Evolutionary conservation across 2,888 invertebrate genomes (phyloP), one percentile per base, ranked within the genome.

Genomic region (Macropis europaea): DNA sequence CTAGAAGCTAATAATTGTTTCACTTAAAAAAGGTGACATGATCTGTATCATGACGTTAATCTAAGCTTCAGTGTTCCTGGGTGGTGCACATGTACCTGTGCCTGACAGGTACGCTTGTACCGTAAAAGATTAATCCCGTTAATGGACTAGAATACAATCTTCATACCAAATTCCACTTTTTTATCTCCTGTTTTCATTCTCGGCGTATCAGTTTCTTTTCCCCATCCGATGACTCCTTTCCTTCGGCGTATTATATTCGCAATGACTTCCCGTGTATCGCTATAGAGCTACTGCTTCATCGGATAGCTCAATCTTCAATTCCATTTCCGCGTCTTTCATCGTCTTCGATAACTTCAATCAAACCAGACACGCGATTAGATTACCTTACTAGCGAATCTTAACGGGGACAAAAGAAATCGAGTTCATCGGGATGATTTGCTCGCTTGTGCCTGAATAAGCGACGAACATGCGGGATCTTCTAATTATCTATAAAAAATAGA

Each of bases 251-350:
- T 30, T 45, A 45, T 17, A 17, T 30, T 38, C 26, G 15, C 40
- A 6, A 50, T 42, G 54, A 56, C 42, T 43, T 19, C 19, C 13
- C 54, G 19, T 24, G 34, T 34, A 61, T 61, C 36, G 26, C 59
- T 47, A 17, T 9, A n/a, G 17, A 13, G 30, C 5, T 22, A 17
- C 32, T 30, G 34, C 34, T 48, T 30, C 42, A 48, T 68, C 59
- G 24, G 32, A 15, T 32, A 30, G 38, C 6, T 73, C 50, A 28
- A 54, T 67, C 50, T 30, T 19, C 45, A 9, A 52, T 56, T 74
- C 45, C 60, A 73, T 73, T 73, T 56, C 66, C 73, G 66, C 32
- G 43, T 61, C 73, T 73, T 74, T 73, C 56, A 67, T 70, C 52
- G 53, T 40, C 59, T 32, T 6, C 53, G 59, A 53, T 47, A 59